Percentiles rank a stretch among this genome's conserved stretches.
phyloP scores from a whole-genome alignment of 2,888 invertebrate genomes.

The Opisthograptis luteolata region DNA sequence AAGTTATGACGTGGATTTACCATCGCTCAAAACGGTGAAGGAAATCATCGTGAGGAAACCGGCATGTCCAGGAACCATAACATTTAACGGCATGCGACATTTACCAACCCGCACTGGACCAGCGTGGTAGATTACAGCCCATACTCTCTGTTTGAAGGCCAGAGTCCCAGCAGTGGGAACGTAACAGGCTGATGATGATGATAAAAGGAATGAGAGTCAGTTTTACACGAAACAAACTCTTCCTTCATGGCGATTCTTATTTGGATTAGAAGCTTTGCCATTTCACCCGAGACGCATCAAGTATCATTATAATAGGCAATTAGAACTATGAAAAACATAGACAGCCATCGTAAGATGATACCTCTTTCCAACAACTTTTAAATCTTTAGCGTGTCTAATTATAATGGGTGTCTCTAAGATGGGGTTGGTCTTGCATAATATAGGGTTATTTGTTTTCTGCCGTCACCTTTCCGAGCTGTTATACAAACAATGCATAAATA shows the following conservation, averaged over 20 bases:
- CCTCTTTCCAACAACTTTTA: background rate
- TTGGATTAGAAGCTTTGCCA: slow-evolving; percentile 16
- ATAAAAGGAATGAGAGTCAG: too few relatives aligned
- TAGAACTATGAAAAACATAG: slow-evolving; percentile 69
- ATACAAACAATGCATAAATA: slow-evolving; percentile 81
- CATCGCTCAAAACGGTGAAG: too few relatives aligned
- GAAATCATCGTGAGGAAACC: too few relatives aligned
- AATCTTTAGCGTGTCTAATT: slow-evolving; percentile 34
- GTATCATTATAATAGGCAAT: slow-evolving; percentile 83
- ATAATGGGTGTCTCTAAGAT: slow-evolving; percentile 51
- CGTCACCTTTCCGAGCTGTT: slow-evolving; percentile 72
- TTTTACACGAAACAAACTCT: background rate
- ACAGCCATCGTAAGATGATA: slow-evolving; percentile 36
- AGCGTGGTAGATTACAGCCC: too few relatives aligned
- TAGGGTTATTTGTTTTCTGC: slow-evolving; percentile 77
- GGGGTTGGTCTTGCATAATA: slow-evolving; percentile 63
- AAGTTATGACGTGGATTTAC: too few relatives aligned
- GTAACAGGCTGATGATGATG: too few relatives aligned
- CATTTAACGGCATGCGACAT: too few relatives aligned
- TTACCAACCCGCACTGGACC: too few relatives aligned
- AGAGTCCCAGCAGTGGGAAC: too few relatives aligned
- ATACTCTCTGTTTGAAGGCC: too few relatives aligned
- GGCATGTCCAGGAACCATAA: too few relatives aligned
- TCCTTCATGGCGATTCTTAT: background rate
- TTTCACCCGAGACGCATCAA: slow-evolving; percentile 59